Base-by-base conservation (phyloP, 2,888 invertebrate species). In the Cerastis rubricosa region DNA sequence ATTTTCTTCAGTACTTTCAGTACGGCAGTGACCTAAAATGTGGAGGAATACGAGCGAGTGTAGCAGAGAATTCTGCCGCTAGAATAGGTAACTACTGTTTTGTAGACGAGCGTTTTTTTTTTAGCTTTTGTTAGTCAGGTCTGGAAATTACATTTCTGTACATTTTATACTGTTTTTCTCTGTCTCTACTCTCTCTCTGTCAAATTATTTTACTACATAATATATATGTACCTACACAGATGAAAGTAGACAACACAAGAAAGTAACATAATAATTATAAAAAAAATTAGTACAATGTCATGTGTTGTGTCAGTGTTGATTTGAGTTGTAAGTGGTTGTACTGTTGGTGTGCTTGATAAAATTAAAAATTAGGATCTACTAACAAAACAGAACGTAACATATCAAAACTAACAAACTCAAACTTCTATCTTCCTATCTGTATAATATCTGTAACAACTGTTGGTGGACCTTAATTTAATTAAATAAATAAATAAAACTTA, bases 1-100 rank as follows among this genome's bases (percentile, higher is more conserved):
- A 84, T 89, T 89, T 87, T 86, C 78, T 82, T 80, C 47, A 75
- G 80, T 74, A 78, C 67, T 78, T 83, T 78, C 76, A 76, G 76
- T 45, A 69, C n/a, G 73, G 78, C 69, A 63, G 69, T 77, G 86
- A 85, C 85, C 82, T 87, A 74, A 86, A 87, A 86, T 83, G 81
- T 74, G 66, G 69, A 80, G 66, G 69, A 80, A 75, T 43, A 78
- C 70, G 51, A 25, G 51, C 47, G 19, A 83, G 68, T 84, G 73
- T 79, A 49, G 59, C 63, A 49, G 73, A 40, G 73, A 74, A 78
- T 84, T 72, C 73, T 76, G 45, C 49, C 22, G 68, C 73, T 79
- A 74, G 76, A 79, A 78, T 76, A n/a, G n/a, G n/a, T n/a, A 71
- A 81, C 57, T 78, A 63, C 29, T 25, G 25, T 57, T 63, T 63